A percentile compares a stretch with the other conserved stretches of the same genome.
Conservation (phyloP, 2,113 vertebrate genomes). For the Ceuthmochares aereus region DNA sequence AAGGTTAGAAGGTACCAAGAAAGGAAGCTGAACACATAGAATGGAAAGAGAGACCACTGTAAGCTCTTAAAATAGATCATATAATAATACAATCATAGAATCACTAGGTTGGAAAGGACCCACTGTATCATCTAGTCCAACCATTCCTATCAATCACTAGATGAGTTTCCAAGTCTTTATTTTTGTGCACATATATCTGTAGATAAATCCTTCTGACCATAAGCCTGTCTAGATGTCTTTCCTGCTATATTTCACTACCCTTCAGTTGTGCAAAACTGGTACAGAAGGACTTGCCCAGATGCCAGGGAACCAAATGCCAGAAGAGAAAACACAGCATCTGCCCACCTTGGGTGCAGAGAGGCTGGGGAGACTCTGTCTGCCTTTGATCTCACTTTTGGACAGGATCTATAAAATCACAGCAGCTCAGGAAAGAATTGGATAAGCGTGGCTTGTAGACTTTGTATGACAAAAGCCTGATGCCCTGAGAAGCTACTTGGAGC, state of each 20-base stretch:
- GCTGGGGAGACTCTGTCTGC: not conserved
- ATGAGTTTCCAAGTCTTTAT: not conserved
- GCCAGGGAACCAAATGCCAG: not conserved
- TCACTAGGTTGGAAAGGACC: too few species aligned
- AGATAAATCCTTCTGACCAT: not conserved
- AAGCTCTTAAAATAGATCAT: not conserved
- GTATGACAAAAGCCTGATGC: too few species aligned
- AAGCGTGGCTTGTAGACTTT: too few species aligned
- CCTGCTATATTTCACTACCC: not conserved
- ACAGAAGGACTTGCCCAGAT: not conserved
- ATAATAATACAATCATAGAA: too few species aligned
- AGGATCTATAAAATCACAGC: too few species aligned
- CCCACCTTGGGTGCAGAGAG: not conserved
- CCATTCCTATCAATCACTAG: too few species aligned
- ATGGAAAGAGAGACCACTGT: fast-evolving
- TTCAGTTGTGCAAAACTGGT: not conserved
- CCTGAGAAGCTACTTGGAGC: too few species aligned
- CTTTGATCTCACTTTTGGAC: too few species aligned
- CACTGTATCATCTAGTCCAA: too few species aligned
- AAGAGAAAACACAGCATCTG: not conserved
- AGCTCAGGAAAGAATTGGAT: too few species aligned
- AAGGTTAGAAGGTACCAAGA: not conserved
- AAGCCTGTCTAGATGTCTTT: fast-evolving
- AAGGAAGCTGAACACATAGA: not conserved
- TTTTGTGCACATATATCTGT: not conserved